Conservation (phyloP, 2,113 vertebrate genomes). For the Perca fluviatilis region DNA sequence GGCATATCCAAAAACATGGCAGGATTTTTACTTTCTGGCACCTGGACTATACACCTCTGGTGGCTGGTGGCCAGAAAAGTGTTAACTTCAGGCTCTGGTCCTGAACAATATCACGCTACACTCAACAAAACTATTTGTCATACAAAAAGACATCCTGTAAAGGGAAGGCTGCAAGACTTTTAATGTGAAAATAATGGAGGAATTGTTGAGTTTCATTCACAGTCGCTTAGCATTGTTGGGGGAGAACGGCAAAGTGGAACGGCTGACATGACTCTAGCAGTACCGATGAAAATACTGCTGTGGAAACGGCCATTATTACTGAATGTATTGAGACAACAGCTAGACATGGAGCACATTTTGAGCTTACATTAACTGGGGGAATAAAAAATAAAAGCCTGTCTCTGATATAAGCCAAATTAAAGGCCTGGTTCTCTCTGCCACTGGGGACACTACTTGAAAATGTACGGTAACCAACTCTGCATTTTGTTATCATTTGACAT, state of each 20-base stretch:
- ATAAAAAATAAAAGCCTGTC: not conserved
- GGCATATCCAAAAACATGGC: too few species aligned
- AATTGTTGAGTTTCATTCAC: too few species aligned
- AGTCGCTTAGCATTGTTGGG: too few species aligned
- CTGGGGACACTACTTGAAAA: not conserved
- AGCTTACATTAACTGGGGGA: not conserved
- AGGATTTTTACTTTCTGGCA: too few species aligned
- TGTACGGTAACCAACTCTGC: too few species aligned
- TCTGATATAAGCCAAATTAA: not conserved
- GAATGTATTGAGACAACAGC: not conserved
- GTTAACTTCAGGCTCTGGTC: too few species aligned
- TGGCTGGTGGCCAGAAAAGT: too few species aligned
- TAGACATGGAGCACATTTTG: not conserved
- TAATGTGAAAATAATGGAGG: too few species aligned
- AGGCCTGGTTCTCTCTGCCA: not conserved
- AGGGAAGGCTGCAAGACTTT: not conserved
- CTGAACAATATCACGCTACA: not conserved
- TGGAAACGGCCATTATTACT: not conserved
- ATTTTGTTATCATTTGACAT: too few species aligned
- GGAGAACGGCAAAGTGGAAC: too few species aligned
- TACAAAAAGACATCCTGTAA: not conserved
- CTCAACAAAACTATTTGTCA: not conserved
- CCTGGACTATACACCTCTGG: too few species aligned
- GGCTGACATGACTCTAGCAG: not conserved
- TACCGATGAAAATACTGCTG: not conserved